Evolutionary conservation across 2,888 invertebrate genomes (phyloP).

Genomic region (Thumatha senex): DNA sequence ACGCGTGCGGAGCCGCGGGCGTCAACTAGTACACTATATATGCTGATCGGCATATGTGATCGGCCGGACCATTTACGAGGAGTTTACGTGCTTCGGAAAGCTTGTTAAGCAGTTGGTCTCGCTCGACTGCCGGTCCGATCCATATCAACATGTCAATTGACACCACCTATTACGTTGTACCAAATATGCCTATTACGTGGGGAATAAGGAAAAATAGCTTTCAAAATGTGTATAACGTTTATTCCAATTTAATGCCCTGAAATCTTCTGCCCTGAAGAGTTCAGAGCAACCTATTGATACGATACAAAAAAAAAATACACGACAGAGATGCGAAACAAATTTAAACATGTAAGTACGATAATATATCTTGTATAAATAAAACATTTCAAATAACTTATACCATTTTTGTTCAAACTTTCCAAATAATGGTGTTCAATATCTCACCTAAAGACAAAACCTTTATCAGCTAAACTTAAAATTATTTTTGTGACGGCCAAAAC

Average conservation of each 20-base stretch:
- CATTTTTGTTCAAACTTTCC: constrained; percentile 33
- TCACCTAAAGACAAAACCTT: constrained; percentile 42
- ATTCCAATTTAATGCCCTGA: constrained; percentile 46
- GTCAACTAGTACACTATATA: too few species aligned
- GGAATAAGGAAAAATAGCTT: constrained; percentile 11
- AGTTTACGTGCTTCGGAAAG: too few species aligned
- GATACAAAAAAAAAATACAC: constrained; percentile 29
- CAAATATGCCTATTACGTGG: too few species aligned
- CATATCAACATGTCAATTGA: too few species aligned
- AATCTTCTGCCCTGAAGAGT: constrained; percentile 18
- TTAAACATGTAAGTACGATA: constrained; percentile 32
- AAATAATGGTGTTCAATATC: constrained; percentile 28
- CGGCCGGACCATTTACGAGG: too few species aligned
- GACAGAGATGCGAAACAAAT: constrained; percentile 43
- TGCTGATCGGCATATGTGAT: too few species aligned
- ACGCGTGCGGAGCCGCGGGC: too few species aligned
- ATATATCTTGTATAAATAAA: constrained; percentile 19
- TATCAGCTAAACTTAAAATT: constrained; percentile 49
- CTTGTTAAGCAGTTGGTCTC: too few species aligned
- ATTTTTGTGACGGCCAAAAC: constrained; percentile 75
- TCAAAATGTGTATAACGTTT: constrained; percentile 32
- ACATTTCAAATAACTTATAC: constrained; percentile 39
- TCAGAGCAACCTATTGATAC: constrained; percentile 4
- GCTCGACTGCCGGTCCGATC: too few species aligned
- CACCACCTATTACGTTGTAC: too few species aligned